Evolutionary conservation across 2,797 vertebrate genomes (phyloP), one percentile per base, ranked within the genome.

Genomic region (Gallinago solitaria): DNA sequence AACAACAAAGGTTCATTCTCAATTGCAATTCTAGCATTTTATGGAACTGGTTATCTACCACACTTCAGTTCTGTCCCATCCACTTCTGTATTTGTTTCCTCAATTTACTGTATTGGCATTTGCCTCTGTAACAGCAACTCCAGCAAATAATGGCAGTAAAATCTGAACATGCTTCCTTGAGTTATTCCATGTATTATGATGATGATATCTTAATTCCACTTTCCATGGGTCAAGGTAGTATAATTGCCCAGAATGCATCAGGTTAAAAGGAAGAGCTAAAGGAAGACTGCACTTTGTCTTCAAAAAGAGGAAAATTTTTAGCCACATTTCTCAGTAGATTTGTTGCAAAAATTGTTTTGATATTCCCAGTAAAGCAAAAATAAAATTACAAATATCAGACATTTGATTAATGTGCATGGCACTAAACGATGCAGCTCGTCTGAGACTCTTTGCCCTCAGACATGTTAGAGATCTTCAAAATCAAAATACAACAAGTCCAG

Each of bases 401-500:
- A 37, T 61, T 82, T 56, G n/a, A 76, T 92, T 60, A 70, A 59
- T 0, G 0, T 13, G 8, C 51, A 45, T 74, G 59, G 67, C 2
- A 6, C 4, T 41, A 57, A 25, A 9, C 14, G 27, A 87, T 1
- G 2, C 54, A 76, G 47, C 21, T 89, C 15, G 76, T 92, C 63
- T 41, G 24, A 27, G 33, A 75, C 47, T 28, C 56, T 79, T 67
- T 87, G n/a, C 32, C 27, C 84, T 79, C 59, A 69, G 67, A 24
- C 12, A 11, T 2, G 0, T 45, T 30, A 25, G 53, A 61, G 20
- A 32, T 61, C 65, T 71, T 45, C 57, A 89, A n/a, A 18, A 71
- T 33, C 3, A 8, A 70, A 57, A 25, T 28, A n/a, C 50, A 68
- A 27, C 21, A 15, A 17, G n/a, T 3, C 1, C 0, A 0, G 41